Base-by-base conservation (phyloP, 2,797 vertebrate genomes). In the Glyptemys insculpta region DNA sequence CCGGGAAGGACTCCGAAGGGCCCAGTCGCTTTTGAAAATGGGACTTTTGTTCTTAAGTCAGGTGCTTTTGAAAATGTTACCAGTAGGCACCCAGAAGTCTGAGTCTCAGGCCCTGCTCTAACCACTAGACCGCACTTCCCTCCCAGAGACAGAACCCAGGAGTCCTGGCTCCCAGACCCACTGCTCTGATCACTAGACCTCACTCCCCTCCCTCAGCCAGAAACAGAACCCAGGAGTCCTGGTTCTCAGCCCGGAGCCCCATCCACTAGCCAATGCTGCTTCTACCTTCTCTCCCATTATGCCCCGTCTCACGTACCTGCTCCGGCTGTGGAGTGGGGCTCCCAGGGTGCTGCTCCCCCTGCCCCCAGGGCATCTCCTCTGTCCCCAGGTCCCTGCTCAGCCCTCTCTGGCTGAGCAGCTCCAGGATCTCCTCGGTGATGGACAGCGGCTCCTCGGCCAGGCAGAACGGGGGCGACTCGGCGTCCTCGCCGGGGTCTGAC, bases 371-470 rank as follows among this genome's bases (percentile, higher is more conserved):
- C 78, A 68, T 9, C 91, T 98, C 44, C 97, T 98, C 53, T 96
- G 97, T 89, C 92, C 97, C 97, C 50, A 95, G 37, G 1, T 98
- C 98, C 31, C 78, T 94, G 34, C 88, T 87, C 50, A 98, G 96
- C 50, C 97, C 96, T 88, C 98, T 98, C 97, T 99, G 98, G 96
- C 98, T 99, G 89, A 99, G 98, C 80, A 99, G 98, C 95, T 99
- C 98, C 98, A 99, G 98, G 94, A 99, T 99, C 97, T 99, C 99
- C 78, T 99, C 99, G 0, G 99, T 99, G 97, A 99, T 99, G 65
- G 99, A 99, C 12, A 98, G 97, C 4, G 98, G 96, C 6, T 98
- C 97, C 57, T 98, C 96, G 1, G 94, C 57, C 29, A 90, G 49
- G 10, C 78, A 83, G 79, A 96, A 96, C 34, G 92, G 15, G 18